phyloP scores from a whole-genome alignment of 2,113 vertebrate genomes.

The Cavia porcellus region DNA sequence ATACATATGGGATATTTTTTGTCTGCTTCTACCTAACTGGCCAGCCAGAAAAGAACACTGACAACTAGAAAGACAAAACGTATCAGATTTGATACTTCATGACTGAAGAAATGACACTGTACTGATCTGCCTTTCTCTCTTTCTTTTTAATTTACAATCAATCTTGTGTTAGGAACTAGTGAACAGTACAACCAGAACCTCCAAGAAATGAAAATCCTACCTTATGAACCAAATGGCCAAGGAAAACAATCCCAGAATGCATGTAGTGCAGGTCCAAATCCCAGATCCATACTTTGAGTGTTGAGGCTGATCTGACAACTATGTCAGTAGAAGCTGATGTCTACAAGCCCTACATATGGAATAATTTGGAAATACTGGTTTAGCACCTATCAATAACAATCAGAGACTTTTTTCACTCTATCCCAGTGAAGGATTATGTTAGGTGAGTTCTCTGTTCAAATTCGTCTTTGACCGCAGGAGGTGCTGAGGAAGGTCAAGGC shows the following conservation, averaged over 20 bases:
- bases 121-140: neutral
- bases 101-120: neutral
- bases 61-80: neutral
- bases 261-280: rapidly evolving
- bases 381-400: neutral
- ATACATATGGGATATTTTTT: neutral
- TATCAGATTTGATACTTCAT: neutral
- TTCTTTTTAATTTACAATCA: neutral
- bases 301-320: neutral
- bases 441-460: rapidly evolving
- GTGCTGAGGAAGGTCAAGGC: neutral
- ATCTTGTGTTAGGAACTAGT: neutral
- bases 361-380: too few species aligned
- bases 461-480: neutral
- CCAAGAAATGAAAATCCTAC: neutral
- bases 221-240: neutral
- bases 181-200: neutral
- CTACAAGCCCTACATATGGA: neutral
- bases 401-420: neutral
- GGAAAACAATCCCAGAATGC: neutral
- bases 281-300: rapidly evolving
- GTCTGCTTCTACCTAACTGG: neutral
- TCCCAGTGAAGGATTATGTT: neutral
- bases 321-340: rapidly evolving
- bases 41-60: neutral